These are phyloP conservation scores for Coelopa frigida DNA, from an alignment of 1,140 invertebrate species.

Conservation along the genomic window DNA sequence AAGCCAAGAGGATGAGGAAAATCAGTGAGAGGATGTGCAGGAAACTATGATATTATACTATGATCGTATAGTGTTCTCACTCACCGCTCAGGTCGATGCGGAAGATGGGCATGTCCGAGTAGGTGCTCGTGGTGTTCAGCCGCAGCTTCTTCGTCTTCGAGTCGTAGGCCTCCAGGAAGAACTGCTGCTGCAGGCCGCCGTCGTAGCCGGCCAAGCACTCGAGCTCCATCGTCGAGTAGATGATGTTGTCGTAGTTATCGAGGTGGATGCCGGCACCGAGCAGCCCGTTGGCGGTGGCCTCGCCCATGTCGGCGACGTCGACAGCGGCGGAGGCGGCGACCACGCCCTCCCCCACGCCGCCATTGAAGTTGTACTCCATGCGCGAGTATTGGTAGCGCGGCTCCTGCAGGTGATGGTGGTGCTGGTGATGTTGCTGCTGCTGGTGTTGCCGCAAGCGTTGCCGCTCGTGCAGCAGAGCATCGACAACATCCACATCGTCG, in stretches of 20 bases:
- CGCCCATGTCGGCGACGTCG: slow-evolving; percentile 29
- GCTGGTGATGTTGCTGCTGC: no score
- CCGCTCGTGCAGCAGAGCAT: slow-evolving; percentile 18
- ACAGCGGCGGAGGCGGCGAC: slow-evolving; percentile 15
- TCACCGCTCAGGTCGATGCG: slow-evolving; percentile 52
- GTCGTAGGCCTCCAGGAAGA: slow-evolving; percentile 73
- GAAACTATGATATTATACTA: no score
- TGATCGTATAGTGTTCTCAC: no score
- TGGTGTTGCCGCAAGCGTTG: no score
- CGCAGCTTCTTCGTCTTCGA: slow-evolving; percentile 60
- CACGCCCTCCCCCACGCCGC: slow-evolving; percentile 29
- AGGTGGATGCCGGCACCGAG: slow-evolving; percentile 28
- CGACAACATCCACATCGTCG: slow-evolving; percentile 28
- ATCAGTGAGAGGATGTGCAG: no score
- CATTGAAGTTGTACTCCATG: slow-evolving; percentile 42
- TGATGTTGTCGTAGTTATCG: slow-evolving; percentile 43
- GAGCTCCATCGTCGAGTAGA: slow-evolving; percentile 43
- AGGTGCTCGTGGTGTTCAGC: slow-evolving; percentile 55
- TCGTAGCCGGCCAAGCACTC: slow-evolving; percentile 57
- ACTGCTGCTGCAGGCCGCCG: slow-evolving; percentile 74
- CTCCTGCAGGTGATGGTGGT: slow-evolving; percentile 26
- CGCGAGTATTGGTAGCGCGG: slow-evolving; percentile 43
- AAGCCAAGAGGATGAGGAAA: no score
- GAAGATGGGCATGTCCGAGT: slow-evolving; percentile 57
- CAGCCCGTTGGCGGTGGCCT: slow-evolving; percentile 17